Evolutionary conservation across 2,888 invertebrate species (phyloP).

Genomic region (Limnephilus rhombicus): DNA sequence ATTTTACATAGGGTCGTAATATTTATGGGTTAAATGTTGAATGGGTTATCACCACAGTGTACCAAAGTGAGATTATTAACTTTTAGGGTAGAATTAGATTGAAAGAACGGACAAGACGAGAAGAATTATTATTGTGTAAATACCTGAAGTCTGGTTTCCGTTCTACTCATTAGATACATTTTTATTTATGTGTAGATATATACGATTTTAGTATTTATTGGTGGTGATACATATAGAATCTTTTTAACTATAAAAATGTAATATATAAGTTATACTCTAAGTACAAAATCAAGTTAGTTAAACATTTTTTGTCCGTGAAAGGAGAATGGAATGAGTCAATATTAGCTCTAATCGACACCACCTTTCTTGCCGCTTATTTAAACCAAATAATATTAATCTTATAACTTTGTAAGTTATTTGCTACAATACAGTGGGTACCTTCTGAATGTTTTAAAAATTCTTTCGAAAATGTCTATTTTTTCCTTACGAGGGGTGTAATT

Average conservation of each 20-base stretch:
- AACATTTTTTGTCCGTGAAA: not conserved
- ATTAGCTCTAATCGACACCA: not conserved
- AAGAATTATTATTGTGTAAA: not conserved
- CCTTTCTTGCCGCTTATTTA: not conserved
- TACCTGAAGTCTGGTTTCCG: not conserved
- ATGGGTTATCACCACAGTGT: slow-evolving; percentile 74
- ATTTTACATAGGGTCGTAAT: not conserved
- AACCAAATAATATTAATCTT: not conserved
- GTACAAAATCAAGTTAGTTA: not conserved
- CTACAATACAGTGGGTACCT: not conserved
- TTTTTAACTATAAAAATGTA: not conserved
- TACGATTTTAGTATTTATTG: not conserved
- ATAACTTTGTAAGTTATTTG: not conserved
- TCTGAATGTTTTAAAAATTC: not conserved
- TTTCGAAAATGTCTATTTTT: no score
- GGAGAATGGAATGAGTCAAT: not conserved
- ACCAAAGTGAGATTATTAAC: slow-evolving; percentile 80
- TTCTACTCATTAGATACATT: not conserved
- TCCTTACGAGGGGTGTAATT: no score
- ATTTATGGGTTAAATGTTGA: slow-evolving; percentile 16
- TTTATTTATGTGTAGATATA: no score
- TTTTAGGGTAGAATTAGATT: slow-evolving; percentile 64
- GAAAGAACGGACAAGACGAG: not conserved
- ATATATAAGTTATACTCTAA: not conserved
- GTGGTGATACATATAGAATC: not conserved